These are phyloP conservation scores for Eulemur coronatus DNA, from an alignment of 2,797 vertebrate genomes.

Conservation along the genomic window DNA sequence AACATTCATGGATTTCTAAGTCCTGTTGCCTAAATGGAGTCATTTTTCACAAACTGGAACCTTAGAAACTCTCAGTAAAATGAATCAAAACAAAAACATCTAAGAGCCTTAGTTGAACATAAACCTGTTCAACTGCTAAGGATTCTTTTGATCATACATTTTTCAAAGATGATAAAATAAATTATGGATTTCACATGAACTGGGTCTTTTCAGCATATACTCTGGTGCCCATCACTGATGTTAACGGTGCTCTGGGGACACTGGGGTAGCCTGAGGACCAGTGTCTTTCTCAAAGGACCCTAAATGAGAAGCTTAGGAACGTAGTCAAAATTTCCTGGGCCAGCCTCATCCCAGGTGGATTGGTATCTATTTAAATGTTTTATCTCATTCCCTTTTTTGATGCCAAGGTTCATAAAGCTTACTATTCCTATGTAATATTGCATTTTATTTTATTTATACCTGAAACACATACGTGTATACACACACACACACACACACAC, in stretches of 20 bases:
- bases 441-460: neutral
- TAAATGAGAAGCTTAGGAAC: neutral
- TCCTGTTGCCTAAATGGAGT: neutral
- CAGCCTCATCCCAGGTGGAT: neutral
- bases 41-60: neutral
- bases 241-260: neutral
- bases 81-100: conserved; percentile 22
- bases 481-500: neutral
- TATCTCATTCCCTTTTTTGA: neutral
- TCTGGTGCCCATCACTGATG: neutral
- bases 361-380: neutral
- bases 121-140: neutral
- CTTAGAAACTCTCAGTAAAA: neutral
- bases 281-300: neutral
- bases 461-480: neutral
- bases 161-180: conserved; percentile 51
- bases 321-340: neutral
- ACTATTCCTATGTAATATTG: neutral
- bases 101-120: neutral
- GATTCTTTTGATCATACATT: neutral
- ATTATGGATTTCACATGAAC: neutral
- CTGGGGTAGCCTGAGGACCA: neutral
- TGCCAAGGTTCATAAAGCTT: neutral
- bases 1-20: neutral
- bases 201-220: neutral